These are phyloP conservation scores for Lutjanus erythropterus DNA, from an alignment of 2,113 vertebrate genomes.

Conservation along the genomic window DNA sequence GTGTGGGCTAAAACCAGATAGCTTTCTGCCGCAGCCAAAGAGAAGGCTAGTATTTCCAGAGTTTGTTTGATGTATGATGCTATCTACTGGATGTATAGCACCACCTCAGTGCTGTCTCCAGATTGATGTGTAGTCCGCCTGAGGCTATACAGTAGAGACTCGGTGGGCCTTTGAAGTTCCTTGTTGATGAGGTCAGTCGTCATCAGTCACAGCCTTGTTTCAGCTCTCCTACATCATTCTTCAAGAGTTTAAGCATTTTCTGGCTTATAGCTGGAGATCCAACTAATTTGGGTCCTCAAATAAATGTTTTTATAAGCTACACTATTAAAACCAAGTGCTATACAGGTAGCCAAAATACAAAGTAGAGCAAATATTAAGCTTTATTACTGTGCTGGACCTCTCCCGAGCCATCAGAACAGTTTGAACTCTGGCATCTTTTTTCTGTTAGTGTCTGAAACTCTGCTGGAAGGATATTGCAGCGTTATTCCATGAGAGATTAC, in stretches of 20 bases:
- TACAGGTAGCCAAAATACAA: slow-evolving; percentile 22
- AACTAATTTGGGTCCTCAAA: slow-evolving; percentile 33
- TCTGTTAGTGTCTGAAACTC: neutral
- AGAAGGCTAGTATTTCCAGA: slow-evolving; percentile 61
- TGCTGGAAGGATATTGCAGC: slow-evolving; percentile 11
- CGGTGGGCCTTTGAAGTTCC: slow-evolving; percentile 65
- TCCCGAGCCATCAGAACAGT: slow-evolving; percentile 17
- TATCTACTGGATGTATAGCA: slow-evolving; percentile 76
- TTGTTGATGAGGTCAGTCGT: slow-evolving; percentile 59
- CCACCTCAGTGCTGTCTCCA: slow-evolving; percentile 70
- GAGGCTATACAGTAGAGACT: slow-evolving; percentile 63
- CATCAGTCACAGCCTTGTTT: slow-evolving; percentile 50
- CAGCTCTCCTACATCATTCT: slow-evolving; percentile 24
- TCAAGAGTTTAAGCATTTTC: slow-evolving; percentile 49
- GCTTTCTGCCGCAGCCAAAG: slow-evolving; percentile 36
- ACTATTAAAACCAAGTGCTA: slow-evolving; percentile 17
- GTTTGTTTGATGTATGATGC: slow-evolving; percentile 78
- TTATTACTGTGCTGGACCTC: slow-evolving; percentile 7
- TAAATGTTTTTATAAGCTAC: slow-evolving; percentile 34
- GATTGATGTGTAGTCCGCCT: slow-evolving; percentile 65
- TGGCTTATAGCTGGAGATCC: slow-evolving; percentile 10
- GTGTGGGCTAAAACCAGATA: slow-evolving; percentile 60
- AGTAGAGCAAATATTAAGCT: slow-evolving; percentile 27
- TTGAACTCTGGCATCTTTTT: slow-evolving; percentile 26
- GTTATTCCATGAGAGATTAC: slow-evolving; percentile 35